Evolutionary conservation across 2,113 vertebrate genomes (phyloP).

Genomic region (Hippoglossus stenolepis): DNA sequence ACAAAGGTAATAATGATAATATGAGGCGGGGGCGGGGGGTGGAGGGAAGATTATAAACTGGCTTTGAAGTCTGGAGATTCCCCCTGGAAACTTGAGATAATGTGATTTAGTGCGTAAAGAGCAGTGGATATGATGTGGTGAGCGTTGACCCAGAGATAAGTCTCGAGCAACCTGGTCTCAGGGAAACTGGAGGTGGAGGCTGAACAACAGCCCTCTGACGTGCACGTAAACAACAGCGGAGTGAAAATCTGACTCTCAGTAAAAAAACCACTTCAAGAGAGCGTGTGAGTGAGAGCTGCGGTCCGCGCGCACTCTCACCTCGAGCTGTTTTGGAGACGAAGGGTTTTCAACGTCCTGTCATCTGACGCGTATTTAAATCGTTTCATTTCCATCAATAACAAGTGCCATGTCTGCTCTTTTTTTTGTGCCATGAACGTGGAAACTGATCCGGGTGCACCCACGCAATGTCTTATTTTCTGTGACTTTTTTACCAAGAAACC

Average conservation of each 20-base stretch:
- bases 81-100: too few relatives aligned
- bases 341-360: slow-evolving; percentile 26
- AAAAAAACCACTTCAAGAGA: slow-evolving; percentile 63
- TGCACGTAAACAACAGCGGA: slow-evolving; percentile 46
- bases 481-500: slow-evolving; percentile 43
- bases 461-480: slow-evolving; percentile 42
- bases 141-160: slow-evolving; percentile 1
- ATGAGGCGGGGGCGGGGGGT: background rate
- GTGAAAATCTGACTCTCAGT: slow-evolving; percentile 3
- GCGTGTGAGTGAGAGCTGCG: slow-evolving; percentile 24
- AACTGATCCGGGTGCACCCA: slow-evolving; percentile 59
- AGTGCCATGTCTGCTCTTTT: background rate
- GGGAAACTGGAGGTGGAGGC: slow-evolving; percentile 41
- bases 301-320: slow-evolving; percentile 55
- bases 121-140: background rate
- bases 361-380: slow-evolving; percentile 39
- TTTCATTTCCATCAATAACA: slow-evolving; percentile 74
- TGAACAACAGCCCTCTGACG: slow-evolving; percentile 40
- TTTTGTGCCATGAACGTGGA: slow-evolving; percentile 56
- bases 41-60: too few relatives aligned
- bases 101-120: too few relatives aligned
- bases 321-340: slow-evolving; percentile 67
- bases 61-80: too few relatives aligned
- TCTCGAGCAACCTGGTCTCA: slow-evolving; percentile 5
- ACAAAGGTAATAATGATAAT: background rate